Evolutionary conservation across 2,797 vertebrate genomes (phyloP), one percentile per base, ranked within the genome.

Genomic region (Allobates femoralis): DNA sequence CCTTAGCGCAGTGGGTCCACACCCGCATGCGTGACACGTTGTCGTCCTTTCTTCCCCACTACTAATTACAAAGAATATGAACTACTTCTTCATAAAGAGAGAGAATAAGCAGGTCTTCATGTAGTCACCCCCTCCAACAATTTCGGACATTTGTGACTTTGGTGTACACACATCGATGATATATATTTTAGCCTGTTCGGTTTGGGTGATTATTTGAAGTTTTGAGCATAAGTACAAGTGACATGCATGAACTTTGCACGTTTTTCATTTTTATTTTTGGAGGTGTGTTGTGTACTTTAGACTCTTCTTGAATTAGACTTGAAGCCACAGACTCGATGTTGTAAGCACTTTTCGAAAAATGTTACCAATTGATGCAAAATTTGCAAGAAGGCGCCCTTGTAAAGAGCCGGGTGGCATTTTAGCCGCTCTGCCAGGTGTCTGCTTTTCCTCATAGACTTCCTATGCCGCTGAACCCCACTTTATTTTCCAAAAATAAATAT

Each of bases 401-500:
- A 67, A 34, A 18, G 30, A 34, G 16, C 30, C 19, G 30, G 64
- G 64, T 67, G 30, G 18, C 64, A 34, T 32, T 32, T n/a, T 67
- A 18, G 18, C 6, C 30, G 1, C 0, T 67, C 5, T 67, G 30
- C 18, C 64, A 32, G 30, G 64, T 32, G 16, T 67, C 30, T 67
- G 18, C 64, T 67, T 67, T 69, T 69, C 14, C 10, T 74, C 71
- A 50, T 74, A 46, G 12, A 50, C 71, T 15, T 74, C 3, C 16
- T 75, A 76, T 30, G 50, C 14, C 26, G n/a, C n/a, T 76, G 73
- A 76, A 76, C n/a, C 37, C 71, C 41, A 74, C 37, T 62, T 60
- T 79, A n/a, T 26, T 26, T 79, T 60, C 1, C 37, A 60, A 60
- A 79, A 60, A 60, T 60, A 81, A 69, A 81, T 78, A 56, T 83